Evolutionary conservation across 2,113 vertebrate species (phyloP), one percentile per base, ranked within the genome.

Genomic region (Thamnophis sirtalis): DNA sequence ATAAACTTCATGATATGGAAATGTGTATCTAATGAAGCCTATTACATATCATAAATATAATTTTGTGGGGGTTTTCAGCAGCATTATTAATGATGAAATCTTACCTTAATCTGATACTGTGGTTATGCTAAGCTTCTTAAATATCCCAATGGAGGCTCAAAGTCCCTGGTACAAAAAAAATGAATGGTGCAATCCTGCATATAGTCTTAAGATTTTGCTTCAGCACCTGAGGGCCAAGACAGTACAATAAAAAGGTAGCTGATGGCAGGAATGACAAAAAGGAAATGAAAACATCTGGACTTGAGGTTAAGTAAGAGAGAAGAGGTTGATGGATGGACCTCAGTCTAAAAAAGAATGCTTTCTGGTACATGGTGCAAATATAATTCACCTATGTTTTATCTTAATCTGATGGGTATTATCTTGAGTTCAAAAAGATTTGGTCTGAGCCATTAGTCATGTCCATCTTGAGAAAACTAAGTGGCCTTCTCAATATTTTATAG

Each of bases 341-440:
- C 87, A 9, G 89, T 95, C 48, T 88, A 92, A 92, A 87, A 56
- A 93, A 89, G 49, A 91, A 56, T 87, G 89, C 91, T 87, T 89
- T 87, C 93, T 55, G 38, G 53, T 50, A 68, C 43, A 38, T 48
- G 55, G 11, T 93, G 21, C 56, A 63, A 84, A 22, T 80, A 89
- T 87, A 22, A 80, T 91, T 93, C 86, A 85, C 19, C 22, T 90
- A 17, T 89, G 73, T 88, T 94, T 91, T 91, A 73, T 91, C 86
- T 89, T 94, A 93, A 92, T 89, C 73, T 93, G 50, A 17, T 49
- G 87, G 19, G 17, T 84, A 85, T 54, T 92, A 92, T 84, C 58
- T 68, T 1, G 56, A 93, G 48, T 48, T 92, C 33, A 85, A 17
- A 33, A 58, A 88, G 51, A 38, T 11, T n/a, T 85, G 17, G 73